Percentiles rank a stretch among this genome's conserved stretches.
Conservation (phyloP, 1,140 invertebrate species). For the Lucilia cuprina region DNA sequence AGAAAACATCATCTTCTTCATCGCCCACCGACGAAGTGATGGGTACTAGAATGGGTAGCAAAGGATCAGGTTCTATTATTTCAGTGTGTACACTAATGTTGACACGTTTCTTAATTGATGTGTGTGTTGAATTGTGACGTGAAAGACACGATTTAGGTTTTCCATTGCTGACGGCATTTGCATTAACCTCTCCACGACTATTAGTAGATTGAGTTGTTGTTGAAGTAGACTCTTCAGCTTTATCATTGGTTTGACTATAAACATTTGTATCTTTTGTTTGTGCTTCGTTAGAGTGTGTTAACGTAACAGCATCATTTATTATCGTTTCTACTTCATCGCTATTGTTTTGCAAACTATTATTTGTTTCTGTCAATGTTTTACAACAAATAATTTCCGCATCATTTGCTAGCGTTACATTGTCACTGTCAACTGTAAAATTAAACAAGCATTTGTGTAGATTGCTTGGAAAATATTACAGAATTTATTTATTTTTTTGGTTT, state of each 20-base stretch:
- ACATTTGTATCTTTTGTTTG: neutral
- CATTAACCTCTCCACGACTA: neutral
- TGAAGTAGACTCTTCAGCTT: neutral
- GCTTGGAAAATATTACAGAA: neutral
- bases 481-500: neutral
- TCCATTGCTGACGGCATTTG: conserved; percentile 29
- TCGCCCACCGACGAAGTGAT: conserved; percentile 45
- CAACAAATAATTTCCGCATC: neutral
- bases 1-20: conserved; percentile 64
- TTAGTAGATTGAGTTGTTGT: neutral
- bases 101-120: conserved; percentile 57
- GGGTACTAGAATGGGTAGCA: conserved; percentile 40
- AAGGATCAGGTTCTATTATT: conserved; percentile 55
- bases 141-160: conserved; percentile 57
- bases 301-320: neutral
- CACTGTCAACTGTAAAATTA: conserved; percentile 23
- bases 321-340: neutral
- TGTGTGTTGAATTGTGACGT: conserved; percentile 55
- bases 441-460: neutral
- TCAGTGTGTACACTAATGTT: conserved; percentile 58
- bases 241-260: neutral
- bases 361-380: neutral
- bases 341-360: neutral
- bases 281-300: neutral
- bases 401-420: neutral